Evolutionary conservation across 2,888 invertebrate species (phyloP).

Genomic region (Athalia circularis): DNA sequence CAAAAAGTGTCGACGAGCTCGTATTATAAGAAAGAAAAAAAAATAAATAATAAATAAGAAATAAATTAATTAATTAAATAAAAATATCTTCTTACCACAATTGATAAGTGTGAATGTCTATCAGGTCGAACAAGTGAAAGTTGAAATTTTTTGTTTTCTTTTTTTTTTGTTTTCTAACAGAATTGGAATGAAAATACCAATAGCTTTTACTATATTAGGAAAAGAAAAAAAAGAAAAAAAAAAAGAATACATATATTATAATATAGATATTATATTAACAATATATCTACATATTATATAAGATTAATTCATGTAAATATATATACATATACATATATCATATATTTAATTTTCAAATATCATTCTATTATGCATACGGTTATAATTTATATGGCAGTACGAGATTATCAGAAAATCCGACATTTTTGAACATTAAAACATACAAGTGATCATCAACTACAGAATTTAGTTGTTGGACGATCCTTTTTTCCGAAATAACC

Average conservation of each 20-base stretch:
- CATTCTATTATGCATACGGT: too few species aligned
- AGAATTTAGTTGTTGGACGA: neutral
- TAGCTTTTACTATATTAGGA: neutral
- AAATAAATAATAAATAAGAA: neutral
- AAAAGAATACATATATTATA: constrained; percentile 8
- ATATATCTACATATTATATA: neutral
- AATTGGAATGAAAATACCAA: neutral
- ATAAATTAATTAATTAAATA: neutral
- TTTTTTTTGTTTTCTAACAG: too few species aligned
- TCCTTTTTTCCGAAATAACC: neutral
- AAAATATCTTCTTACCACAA: too few species aligned
- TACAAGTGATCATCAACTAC: neutral
- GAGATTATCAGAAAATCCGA: neutral
- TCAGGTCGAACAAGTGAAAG: too few species aligned
- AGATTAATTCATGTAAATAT: neutral
- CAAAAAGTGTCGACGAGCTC: neutral
- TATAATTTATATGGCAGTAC: constrained; percentile 3
- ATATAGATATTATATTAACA: constrained; percentile 1
- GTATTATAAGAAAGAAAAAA: neutral
- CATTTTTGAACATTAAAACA: neutral
- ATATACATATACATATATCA: constrained; percentile 8
- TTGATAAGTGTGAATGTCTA: too few species aligned
- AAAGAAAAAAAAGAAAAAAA: neutral
- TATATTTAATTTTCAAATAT: neutral
- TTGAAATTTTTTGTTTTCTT: too few species aligned